These are phyloP conservation scores for Palloptera scutellata DNA, from an alignment of 2,888 invertebrate species.

Conservation along the genomic window DNA sequence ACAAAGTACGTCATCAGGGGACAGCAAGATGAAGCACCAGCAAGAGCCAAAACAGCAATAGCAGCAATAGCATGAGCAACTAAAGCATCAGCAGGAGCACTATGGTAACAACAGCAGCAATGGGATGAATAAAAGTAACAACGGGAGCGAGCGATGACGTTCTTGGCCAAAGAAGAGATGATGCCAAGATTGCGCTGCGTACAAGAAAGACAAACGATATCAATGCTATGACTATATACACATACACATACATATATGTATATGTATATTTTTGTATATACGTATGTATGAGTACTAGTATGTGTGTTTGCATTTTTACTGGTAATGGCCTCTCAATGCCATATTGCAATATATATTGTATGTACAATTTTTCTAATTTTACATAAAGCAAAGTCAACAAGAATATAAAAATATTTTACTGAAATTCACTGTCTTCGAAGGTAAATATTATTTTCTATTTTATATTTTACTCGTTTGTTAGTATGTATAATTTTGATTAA, in stretches of 20 bases:
- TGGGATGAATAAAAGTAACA: neutral
- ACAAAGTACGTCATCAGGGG: slow-evolving; percentile 10
- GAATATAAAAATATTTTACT: too few species aligned
- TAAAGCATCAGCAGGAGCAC: neutral
- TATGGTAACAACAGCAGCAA: neutral
- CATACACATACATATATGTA: neutral
- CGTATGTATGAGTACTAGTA: neutral
- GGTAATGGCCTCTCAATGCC: neutral
- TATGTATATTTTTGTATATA: neutral
- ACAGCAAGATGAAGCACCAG: slow-evolving; percentile 1
- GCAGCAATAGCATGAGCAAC: neutral
- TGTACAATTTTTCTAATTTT: too few species aligned
- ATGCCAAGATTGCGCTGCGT: neutral
- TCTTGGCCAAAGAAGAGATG: neutral
- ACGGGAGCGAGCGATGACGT: neutral
- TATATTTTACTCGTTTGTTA: too few species aligned
- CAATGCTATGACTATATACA: neutral
- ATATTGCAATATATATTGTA: too few species aligned
- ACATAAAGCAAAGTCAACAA: too few species aligned
- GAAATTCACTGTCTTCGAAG: too few species aligned
- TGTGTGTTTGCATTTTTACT: neutral
- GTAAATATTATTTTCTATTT: too few species aligned
- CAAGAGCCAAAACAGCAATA: neutral
- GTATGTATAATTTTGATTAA: neutral
- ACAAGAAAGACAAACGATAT: neutral